Conservation (phyloP, 1,140 invertebrate genomes). For the Aphelinus atriplicis region DNA sequence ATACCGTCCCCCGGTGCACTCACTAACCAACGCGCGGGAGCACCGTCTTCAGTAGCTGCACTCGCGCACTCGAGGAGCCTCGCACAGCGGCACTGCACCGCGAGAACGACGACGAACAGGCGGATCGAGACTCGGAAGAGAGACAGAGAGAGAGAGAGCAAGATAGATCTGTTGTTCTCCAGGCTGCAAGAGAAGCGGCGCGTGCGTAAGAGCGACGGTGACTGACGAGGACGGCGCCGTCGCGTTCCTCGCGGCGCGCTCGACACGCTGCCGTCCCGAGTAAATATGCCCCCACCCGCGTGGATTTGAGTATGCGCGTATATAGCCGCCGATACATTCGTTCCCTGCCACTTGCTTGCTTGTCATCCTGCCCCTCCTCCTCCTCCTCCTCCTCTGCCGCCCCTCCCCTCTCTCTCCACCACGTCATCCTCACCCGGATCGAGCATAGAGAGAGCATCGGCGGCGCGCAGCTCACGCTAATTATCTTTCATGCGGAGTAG, state of each 20-base stretch:
- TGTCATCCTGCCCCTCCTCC: conserved; percentile 13
- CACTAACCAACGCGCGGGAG: background rate
- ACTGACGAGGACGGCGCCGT: conserved; percentile 3
- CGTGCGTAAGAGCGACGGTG: conserved; percentile 16
- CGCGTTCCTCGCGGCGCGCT: conserved; percentile 7
- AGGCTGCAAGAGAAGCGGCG: background rate
- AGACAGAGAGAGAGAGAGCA: background rate
- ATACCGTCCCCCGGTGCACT: background rate
- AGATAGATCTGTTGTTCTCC: background rate
- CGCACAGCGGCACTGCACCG: too few relatives aligned
- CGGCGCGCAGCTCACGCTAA: background rate
- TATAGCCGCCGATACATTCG: background rate
- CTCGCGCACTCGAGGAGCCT: background rate
- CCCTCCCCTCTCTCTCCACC: background rate
- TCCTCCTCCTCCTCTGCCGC: conserved; percentile 21
- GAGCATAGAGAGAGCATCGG: background rate
- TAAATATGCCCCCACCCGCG: conserved; percentile 34
- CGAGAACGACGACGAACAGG: too few relatives aligned
- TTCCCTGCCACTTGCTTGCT: background rate
- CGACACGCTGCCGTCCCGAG: background rate
- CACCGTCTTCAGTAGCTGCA: background rate
- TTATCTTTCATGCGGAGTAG: conserved; percentile 1
- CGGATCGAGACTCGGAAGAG: background rate
- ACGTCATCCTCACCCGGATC: too few relatives aligned
- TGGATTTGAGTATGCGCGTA: background rate